These are phyloP conservation scores for Syrphus vitripennis DNA, from an alignment of 2,888 invertebrate species.

Conservation along the genomic window DNA sequence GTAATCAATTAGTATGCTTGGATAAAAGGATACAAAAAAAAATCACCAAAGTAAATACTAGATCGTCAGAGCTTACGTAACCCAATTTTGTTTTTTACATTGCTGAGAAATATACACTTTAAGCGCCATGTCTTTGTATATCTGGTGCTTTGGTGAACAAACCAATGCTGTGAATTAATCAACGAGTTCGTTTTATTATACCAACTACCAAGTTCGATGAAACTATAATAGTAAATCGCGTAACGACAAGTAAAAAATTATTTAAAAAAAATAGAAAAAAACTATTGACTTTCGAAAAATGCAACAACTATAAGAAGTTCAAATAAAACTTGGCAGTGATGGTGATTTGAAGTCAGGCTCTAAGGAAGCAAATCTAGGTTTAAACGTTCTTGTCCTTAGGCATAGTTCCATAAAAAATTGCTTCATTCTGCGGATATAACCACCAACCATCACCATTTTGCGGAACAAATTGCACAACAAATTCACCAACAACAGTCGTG, in stretches of 20 bases:
- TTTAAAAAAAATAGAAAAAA: neutral
- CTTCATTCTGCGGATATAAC: neutral
- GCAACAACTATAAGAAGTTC: neutral
- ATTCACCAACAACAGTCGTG: neutral
- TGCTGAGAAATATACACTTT: neutral
- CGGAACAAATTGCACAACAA: neutral
- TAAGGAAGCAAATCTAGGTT: neutral
- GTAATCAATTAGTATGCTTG: constrained; percentile 67
- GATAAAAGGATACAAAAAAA: constrained; percentile 49
- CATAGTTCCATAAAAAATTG: neutral
- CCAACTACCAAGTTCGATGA: neutral
- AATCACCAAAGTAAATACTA: constrained; percentile 44
- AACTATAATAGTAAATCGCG: neutral
- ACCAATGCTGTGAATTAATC: constrained; percentile 1
- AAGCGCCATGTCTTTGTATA: neutral
- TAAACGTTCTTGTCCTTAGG: neutral
- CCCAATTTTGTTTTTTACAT: constrained; percentile 11
- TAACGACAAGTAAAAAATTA: neutral
- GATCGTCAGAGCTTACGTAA: constrained; percentile 60
- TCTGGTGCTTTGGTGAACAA: neutral
- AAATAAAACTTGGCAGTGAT: neutral
- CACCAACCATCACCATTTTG: neutral
- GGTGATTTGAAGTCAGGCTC: neutral
- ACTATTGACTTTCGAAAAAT: constrained; percentile 9
- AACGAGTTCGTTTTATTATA: neutral